These are phyloP conservation scores for Vannuccia rotundouncinata DNA, from an alignment of 2,888 invertebrate genomes.

Conservation along the genomic window DNA sequence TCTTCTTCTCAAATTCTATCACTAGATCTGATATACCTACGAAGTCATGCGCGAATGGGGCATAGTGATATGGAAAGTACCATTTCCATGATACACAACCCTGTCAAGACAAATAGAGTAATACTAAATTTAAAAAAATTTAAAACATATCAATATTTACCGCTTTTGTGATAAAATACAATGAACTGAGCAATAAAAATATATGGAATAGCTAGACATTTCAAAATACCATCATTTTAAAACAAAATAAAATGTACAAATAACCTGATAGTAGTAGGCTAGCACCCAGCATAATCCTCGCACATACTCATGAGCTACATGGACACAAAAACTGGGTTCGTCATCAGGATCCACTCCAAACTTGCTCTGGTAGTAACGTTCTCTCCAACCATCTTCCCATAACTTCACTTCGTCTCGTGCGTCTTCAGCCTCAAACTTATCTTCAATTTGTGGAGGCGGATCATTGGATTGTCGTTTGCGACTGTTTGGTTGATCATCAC, in stretches of 20 bases:
- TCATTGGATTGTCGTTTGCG: constrained; percentile 4
- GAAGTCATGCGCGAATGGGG: constrained; percentile 98
- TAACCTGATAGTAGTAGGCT: constrained; percentile 83
- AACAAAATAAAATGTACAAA: not conserved
- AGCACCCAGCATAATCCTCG: constrained; percentile 95
- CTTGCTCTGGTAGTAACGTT: constrained; percentile 78
- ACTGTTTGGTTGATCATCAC: not conserved
- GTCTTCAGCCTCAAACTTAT: constrained; percentile 30
- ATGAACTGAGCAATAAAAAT: too few species aligned
- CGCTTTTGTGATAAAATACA: too few species aligned
- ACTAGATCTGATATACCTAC: constrained; percentile 73
- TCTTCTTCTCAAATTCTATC: constrained; percentile 77
- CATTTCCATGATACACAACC: constrained; percentile 99
- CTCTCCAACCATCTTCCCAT: constrained; percentile 93
- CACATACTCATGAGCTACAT: constrained; percentile 76
- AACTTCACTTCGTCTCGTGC: constrained; percentile 46
- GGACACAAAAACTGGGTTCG: constrained; percentile 62
- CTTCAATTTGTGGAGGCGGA: constrained; percentile 23
- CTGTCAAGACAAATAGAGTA: constrained; percentile 47
- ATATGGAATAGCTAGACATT: too few species aligned
- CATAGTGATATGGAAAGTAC: constrained; percentile 98
- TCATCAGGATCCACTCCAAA: constrained; percentile 57
- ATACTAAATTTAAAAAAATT: not conserved
- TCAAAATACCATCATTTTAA: too few species aligned
- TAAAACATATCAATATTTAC: not conserved